phyloP scores from a whole-genome alignment of 2,113 vertebrate genomes.

The Thunnus thynnus region DNA sequence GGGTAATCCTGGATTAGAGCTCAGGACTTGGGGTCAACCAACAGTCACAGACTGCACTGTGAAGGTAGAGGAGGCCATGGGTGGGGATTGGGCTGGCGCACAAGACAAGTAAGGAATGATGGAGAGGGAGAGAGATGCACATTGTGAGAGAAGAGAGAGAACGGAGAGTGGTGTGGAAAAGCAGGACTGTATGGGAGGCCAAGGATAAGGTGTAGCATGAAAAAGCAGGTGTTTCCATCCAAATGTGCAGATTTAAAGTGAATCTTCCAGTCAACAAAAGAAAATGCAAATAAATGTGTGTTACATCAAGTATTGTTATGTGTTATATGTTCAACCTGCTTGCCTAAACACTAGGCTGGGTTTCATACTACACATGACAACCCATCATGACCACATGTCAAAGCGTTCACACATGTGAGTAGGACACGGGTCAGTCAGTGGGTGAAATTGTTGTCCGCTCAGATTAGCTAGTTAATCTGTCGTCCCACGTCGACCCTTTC shows the following conservation, averaged over 20 bases:
- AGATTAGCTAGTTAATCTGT: constrained; percentile 8
- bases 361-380: background rate
- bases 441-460: background rate
- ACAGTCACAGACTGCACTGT: constrained; percentile 65
- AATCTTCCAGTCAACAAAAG: background rate
- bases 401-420: background rate
- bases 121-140: constrained; percentile 23
- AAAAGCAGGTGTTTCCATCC: background rate
- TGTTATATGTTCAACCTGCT: background rate
- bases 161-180: background rate
- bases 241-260: background rate
- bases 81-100: constrained; percentile 41
- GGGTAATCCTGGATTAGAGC: constrained; percentile 81
- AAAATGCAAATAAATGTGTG: background rate
- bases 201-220: background rate
- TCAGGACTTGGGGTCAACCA: constrained; percentile 73
- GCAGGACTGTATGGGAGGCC: background rate
- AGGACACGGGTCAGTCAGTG: background rate
- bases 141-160: background rate
- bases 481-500: background rate
- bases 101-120: constrained; percentile 36
- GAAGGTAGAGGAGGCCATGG: constrained; percentile 43
- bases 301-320: background rate
- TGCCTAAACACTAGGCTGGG: background rate
- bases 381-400: constrained; percentile 2